phyloP scores from a whole-genome alignment of 1,140 invertebrate species.

The Atopsyche davidsoni region DNA sequence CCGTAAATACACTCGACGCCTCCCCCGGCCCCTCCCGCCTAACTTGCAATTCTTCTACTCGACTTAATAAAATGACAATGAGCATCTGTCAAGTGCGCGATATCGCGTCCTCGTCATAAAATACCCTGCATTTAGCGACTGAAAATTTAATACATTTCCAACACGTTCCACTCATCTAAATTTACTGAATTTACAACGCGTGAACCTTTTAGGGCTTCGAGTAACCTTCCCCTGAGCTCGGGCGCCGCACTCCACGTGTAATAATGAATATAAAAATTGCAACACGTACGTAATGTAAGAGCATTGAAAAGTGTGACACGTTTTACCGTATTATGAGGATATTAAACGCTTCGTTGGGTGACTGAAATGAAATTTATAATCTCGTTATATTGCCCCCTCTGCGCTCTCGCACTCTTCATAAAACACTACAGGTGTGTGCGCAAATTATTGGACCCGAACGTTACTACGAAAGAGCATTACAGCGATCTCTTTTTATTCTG shows the following conservation, averaged over 20 bases:
- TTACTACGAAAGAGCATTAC: no score
- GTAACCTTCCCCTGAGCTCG: neutral
- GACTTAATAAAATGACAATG: slow-evolving; percentile 16
- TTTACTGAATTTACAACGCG: slow-evolving; percentile 13
- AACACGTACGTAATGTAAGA: neutral
- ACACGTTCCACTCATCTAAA: slow-evolving; percentile 11
- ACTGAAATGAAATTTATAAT: no score
- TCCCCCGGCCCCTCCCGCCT: neutral
- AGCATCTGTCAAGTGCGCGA: slow-evolving; percentile 13
- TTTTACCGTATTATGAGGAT: no score
- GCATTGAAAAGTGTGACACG: no score
- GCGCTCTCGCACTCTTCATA: no score
- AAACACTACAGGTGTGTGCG: no score
- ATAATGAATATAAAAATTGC: neutral
- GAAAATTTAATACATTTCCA: slow-evolving; percentile 18
- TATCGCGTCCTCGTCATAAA: slow-evolving; percentile 4
- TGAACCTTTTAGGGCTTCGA: neutral
- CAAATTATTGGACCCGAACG: no score
- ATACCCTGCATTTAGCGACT: slow-evolving; percentile 4
- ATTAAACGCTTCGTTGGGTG: no score
- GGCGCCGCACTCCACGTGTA: no score
- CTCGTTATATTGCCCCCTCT: no score
- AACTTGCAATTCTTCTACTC: slow-evolving; percentile 9
- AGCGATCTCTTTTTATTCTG: no score
- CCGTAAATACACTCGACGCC: neutral